phyloP scores from a whole-genome alignment of 1,140 invertebrate species.

The Euura lappo region DNA sequence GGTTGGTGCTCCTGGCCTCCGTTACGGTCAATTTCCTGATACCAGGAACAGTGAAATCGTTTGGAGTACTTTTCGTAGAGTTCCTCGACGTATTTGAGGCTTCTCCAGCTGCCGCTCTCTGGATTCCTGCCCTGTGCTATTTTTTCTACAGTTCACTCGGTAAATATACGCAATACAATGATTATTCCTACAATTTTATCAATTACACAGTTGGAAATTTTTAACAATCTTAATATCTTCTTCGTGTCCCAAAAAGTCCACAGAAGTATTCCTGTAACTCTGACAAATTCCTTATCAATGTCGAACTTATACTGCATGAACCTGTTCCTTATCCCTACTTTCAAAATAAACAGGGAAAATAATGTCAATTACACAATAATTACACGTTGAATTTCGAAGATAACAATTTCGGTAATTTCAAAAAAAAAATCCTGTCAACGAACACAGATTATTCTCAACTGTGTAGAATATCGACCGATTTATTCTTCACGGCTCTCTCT shows the following conservation, averaged over 20 bases:
- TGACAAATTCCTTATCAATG: no score
- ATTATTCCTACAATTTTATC: background rate
- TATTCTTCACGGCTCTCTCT: constrained; percentile 17
- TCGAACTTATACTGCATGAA: no score
- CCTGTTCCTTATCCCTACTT: no score
- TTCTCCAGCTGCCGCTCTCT: constrained; percentile 71
- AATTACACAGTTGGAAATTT: no score
- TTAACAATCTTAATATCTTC: no score
- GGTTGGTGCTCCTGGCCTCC: constrained; percentile 80
- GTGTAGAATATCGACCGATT: no score
- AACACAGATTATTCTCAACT: no score
- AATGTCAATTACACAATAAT: no score
- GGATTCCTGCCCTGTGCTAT: constrained; percentile 84
- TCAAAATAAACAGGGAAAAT: no score
- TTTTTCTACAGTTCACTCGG: constrained; percentile 86
- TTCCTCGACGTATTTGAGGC: constrained; percentile 78
- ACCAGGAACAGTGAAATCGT: constrained; percentile 86
- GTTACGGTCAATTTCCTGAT: constrained; percentile 84
- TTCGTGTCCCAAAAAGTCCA: no score
- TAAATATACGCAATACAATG: constrained; percentile 50
- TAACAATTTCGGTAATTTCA: no score
- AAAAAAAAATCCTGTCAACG: no score
- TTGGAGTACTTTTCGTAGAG: constrained; percentile 82
- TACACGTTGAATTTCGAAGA: constrained; percentile 10
- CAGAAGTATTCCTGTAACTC: background rate